Evolutionary conservation across 2,797 vertebrate genomes (phyloP).

Genomic region (Ceryle rudis): DNA sequence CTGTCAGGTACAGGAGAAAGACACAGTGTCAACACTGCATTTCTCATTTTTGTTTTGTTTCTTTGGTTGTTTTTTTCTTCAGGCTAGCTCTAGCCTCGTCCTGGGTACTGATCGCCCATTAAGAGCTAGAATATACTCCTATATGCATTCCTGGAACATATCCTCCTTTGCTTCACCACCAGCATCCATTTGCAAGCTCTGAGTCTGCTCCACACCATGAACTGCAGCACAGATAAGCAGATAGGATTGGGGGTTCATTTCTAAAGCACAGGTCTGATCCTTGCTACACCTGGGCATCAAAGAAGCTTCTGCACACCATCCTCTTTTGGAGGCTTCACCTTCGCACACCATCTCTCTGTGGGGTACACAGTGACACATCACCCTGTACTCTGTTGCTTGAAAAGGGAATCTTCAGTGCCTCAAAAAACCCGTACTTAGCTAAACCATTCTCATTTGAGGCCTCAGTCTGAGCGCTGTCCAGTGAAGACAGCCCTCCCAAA

Average conservation of each 20-base stretch:
- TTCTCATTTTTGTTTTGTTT: background rate
- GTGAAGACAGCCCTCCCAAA: background rate
- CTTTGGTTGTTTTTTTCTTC: too few species aligned
- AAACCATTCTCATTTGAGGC: background rate
- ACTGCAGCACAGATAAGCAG: background rate
- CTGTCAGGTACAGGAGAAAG: background rate
- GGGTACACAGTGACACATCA: background rate
- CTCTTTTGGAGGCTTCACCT: background rate
- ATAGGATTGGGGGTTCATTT: fast-evolving
- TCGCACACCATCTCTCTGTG: background rate
- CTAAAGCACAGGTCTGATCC: background rate
- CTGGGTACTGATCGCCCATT: background rate
- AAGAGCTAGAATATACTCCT: background rate
- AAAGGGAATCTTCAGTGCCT: background rate
- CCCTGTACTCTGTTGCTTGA: background rate
- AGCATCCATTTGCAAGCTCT: background rate
- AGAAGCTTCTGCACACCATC: background rate
- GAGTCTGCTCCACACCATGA: fast-evolving
- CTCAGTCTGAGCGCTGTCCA: background rate
- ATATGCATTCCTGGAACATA: background rate
- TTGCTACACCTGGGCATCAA: background rate
- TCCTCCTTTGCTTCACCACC: background rate
- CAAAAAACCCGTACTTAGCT: background rate
- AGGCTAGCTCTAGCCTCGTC: too few species aligned
- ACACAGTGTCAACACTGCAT: background rate